Conservation (phyloP, 2,113 vertebrate species). For the Calidris pygmaea region DNA sequence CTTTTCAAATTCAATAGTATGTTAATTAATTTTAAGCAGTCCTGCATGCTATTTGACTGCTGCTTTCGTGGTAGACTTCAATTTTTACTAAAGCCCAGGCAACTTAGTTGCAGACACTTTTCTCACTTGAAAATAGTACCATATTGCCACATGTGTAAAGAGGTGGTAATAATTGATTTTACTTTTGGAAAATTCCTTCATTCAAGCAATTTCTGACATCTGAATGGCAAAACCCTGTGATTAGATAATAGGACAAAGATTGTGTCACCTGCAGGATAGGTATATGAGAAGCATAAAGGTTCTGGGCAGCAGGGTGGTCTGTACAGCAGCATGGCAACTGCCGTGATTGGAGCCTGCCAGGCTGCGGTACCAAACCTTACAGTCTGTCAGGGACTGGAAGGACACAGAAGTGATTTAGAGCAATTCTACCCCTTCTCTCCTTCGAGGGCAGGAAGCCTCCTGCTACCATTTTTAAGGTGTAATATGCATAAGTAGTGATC, state of each 20-base stretch:
- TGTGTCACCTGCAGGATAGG: neutral
- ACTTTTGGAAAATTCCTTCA: neutral
- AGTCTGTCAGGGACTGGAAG: neutral
- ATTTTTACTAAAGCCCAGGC: neutral
- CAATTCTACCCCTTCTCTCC: neutral
- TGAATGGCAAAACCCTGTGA: neutral
- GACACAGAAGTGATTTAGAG: neutral
- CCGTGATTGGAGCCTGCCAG: neutral
- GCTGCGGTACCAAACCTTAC: neutral
- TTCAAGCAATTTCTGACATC: neutral
- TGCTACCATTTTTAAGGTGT: neutral
- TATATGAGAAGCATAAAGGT: accelerated
- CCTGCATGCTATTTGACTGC: neutral
- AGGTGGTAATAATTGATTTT: neutral
- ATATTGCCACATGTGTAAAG: neutral
- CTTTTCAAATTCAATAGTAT: neutral
- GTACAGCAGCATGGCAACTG: neutral
- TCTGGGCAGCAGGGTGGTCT: neutral
- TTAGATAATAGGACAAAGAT: neutral
- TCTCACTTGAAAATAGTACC: neutral
- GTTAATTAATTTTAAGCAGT: neutral
- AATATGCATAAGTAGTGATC: neutral
- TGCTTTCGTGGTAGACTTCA: neutral
- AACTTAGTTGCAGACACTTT: neutral
- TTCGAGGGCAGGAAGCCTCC: neutral